Evolutionary conservation across 2,888 invertebrate genomes (phyloP), one percentile per base, ranked within the genome.

Genomic region (Crossocerus cetratus): DNA sequence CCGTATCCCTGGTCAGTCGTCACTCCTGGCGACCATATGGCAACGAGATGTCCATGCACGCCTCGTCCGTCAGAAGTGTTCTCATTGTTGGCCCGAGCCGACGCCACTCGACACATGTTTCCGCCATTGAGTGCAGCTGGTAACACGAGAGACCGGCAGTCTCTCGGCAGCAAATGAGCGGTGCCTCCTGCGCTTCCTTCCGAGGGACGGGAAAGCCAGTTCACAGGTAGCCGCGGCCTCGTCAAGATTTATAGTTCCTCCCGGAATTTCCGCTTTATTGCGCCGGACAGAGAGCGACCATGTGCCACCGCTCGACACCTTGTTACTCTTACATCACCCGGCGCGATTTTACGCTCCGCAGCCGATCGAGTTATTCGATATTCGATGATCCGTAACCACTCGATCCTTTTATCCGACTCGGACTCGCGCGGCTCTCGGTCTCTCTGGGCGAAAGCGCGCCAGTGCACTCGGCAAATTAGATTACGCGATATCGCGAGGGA

Each of bases 21-120:
- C 16, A 45, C 62, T 66, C 65, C 77, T 82, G 82, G 44, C 56
- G 44, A 57, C 82, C 82, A 82, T 82, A 82, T 82, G 82, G 76
- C 68, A 2, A 53, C 56, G 65, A 55, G 18, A 65, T 44, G 65
- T 63, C 65, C 71, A 64, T 66, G 45, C 72, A 71, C 67, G 54
- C 60, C 57, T 69, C 73, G 43, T 59, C 55, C 56, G 65, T 56
- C 72, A 49, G 75, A 81, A 82, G 73, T n/a, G n/a, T 32, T 32
- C 72, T 72, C 79, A 81, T 83, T 83, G 83, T 83, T 82, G 44
- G 57, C 62, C 56, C 16, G 32, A 32, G 11, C 5, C 32, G 32
- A 43, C 21, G 18, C 67, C 14, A 56, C 65, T 55, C 60, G 72
- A 77, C 80, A 82, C 73, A 65, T 82, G 80, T 77, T 82, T 69